Conservation (phyloP, 2,797 vertebrate genomes). For the Zalophus californianus region DNA sequence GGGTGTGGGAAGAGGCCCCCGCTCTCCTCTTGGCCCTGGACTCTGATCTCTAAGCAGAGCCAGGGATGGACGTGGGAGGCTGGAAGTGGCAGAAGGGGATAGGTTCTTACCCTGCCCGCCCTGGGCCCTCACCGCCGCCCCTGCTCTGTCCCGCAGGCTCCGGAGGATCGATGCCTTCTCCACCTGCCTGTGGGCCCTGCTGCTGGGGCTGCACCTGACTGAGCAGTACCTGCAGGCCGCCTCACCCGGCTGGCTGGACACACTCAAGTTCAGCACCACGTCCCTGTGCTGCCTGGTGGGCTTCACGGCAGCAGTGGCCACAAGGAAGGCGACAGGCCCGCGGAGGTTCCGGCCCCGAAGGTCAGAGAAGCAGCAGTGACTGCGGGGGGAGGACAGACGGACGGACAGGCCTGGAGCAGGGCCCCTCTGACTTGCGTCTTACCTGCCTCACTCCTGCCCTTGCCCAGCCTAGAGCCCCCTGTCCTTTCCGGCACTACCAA, state of each 20-base stretch:
- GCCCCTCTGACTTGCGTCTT: background rate
- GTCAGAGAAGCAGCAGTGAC: constrained; percentile 97
- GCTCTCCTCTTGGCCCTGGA: background rate
- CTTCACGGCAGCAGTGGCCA: constrained; percentile 95
- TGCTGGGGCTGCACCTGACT: constrained; percentile 91
- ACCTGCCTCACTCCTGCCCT: background rate
- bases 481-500: background rate
- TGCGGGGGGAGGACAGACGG: constrained; percentile 74
- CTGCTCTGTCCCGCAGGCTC: constrained; percentile 87
- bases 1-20: background rate
- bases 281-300: constrained; percentile 96
- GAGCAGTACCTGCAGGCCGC: constrained; percentile 89
- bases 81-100: fast-evolving
- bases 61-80: fast-evolving
- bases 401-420: constrained; percentile 25
- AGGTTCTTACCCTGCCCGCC: fast-evolving
- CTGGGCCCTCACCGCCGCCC: fast-evolving
- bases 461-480: background rate
- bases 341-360: constrained; percentile 96
- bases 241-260: constrained; percentile 91
- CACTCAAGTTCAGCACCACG: constrained; percentile 90
- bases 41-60: background rate
- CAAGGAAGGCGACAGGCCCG: constrained; percentile 91
- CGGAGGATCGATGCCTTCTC: constrained; percentile 95
- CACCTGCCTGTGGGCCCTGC: constrained; percentile 94